Evolutionary conservation across 2,888 invertebrate species (phyloP), one percentile per base, ranked within the genome.

Genomic region (Lymantria monacha): DNA sequence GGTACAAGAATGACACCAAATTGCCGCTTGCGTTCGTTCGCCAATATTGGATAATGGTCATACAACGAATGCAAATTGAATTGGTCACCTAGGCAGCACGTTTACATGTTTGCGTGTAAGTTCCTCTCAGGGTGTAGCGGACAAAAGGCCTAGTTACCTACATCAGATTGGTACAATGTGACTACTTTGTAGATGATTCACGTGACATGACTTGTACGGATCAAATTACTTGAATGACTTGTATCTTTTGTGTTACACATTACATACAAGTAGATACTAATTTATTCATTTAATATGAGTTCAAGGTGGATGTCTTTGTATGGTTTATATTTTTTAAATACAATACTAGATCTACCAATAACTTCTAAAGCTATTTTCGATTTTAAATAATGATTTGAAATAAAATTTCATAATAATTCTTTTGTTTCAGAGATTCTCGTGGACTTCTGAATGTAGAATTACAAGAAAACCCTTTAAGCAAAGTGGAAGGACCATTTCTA

Each of bases 401-500:
- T 44, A 33, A 9, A 44, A 44, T 13, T 3, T 44, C 2, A 11
- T 36, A 37, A 37, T 11, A 15, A 57, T 30, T n/a, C 1, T 42
- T 42, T 30, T 38, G 51, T 81, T 86, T 55, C 93, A 95, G 95
- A 68, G 94, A 94, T 73, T 93, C 93, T 44, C 93, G 93, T 7
- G 95, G 95, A 13, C 87, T 95, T 48, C 92, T 95, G 49, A 94
- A 94, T 50, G 87, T 95, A 63, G 95, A 95, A 71, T 87, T 95
- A 7, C 94, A 95, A 75, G 93, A 93, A 66, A 95, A 95, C 73
- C 94, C 94, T 0, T 78, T 95, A 57, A 86, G 87, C 50, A 77
- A 85, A 48, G 92, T 94, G 2, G 92, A 93, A n/a, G 95, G 94
- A 5, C 92, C 93, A 3, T 94, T 95, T 70, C 78, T 95, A 30